These are phyloP conservation scores for Mesitornis unicolor DNA, from an alignment of 2,113 vertebrate genomes.

Conservation along the genomic window DNA sequence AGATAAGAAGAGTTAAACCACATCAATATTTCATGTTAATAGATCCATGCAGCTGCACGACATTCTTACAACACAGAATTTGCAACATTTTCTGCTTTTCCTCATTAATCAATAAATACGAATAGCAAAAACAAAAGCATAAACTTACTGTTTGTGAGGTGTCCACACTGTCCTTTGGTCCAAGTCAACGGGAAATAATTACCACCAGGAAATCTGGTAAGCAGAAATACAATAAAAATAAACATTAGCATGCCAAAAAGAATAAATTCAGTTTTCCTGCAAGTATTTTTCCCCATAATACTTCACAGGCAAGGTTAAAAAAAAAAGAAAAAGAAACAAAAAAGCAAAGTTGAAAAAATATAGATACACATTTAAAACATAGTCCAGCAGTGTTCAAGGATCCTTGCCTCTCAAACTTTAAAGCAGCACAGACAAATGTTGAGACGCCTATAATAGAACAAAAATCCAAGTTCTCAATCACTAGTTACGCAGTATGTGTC, in stretches of 20 bases:
- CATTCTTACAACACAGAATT: not conserved
- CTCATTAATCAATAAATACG: not conserved
- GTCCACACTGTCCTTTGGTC: slow-evolving; percentile 43
- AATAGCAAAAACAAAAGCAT: slow-evolving; percentile 47
- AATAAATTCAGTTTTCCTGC: slow-evolving; percentile 58
- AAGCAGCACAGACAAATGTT: slow-evolving; percentile 65
- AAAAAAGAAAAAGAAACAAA: slow-evolving; percentile 47
- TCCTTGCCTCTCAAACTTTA: slow-evolving; percentile 75
- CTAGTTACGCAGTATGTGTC: slow-evolving; percentile 68
- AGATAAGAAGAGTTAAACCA: slow-evolving; percentile 42
- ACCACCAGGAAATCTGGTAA: slow-evolving; percentile 66
- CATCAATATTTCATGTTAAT: slow-evolving; percentile 23
- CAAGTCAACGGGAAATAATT: slow-evolving; percentile 40
- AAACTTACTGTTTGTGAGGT: slow-evolving; percentile 72
- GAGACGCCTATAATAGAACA: slow-evolving; percentile 64
- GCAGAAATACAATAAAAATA: slow-evolving; percentile 64
- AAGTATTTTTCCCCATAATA: slow-evolving; percentile 58
- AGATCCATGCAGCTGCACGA: not conserved
- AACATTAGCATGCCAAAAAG: slow-evolving; percentile 68
- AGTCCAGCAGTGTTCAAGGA: slow-evolving; percentile 69
- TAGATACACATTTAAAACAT: slow-evolving; percentile 45
- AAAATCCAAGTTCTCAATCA: slow-evolving; percentile 73
- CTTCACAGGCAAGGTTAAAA: slow-evolving; percentile 61
- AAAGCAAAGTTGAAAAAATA: slow-evolving; percentile 67
- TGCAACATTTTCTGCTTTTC: slow-evolving; percentile 10